Base-by-base conservation (phyloP, 2,113 vertebrate species). In the Cebidichthys violaceus region DNA sequence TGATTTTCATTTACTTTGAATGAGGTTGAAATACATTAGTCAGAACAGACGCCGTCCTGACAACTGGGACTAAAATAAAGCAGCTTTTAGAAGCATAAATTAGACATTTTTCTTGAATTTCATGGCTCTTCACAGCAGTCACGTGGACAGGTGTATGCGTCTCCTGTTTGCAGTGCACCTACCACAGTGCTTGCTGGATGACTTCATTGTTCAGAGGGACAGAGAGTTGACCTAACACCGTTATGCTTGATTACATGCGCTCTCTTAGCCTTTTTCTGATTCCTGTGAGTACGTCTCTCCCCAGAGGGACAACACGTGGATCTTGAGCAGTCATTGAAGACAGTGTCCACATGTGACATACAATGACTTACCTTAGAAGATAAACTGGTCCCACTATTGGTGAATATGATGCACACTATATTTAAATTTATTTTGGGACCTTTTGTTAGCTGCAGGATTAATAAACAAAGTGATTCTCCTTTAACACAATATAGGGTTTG, bases 181-280 rank as follows among this genome's bases (percentile, higher is more conserved):
- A 33, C 70, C 61, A 41, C 65, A 0, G 45, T 37, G 29, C 29
- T 17, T 50, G 61, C 62, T 67, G 54, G 78, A 82, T 86, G 88
- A 85, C 59, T 45, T 85, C 73, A 89, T 83, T 68, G 68, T 84
- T 82, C 83, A 81, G 14, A 69, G 31, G 22, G 55, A 66, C 45
- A 52, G 24, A 31, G 22, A 57, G 65, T 70, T 64, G 77, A 88
- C 69, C 45, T 52, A 67, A 81, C 68, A 61, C 57, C 68, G 80
- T 73, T 39, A 72, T 85, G 79, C 43, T 50, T 75, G 69, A 77
- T 90, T 88, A 69, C 54, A 61, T 70, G 50, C 57, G 70, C 13
- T 47, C 10, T 71, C 33, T 55, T 75, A 41, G 52, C 47, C 77
- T 79, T 74, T 74, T 72, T 73, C 64, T 52, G 43, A 68, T 57